Base-by-base conservation (phyloP, 2,888 invertebrate genomes). In the Tinea semifulvella region DNA sequence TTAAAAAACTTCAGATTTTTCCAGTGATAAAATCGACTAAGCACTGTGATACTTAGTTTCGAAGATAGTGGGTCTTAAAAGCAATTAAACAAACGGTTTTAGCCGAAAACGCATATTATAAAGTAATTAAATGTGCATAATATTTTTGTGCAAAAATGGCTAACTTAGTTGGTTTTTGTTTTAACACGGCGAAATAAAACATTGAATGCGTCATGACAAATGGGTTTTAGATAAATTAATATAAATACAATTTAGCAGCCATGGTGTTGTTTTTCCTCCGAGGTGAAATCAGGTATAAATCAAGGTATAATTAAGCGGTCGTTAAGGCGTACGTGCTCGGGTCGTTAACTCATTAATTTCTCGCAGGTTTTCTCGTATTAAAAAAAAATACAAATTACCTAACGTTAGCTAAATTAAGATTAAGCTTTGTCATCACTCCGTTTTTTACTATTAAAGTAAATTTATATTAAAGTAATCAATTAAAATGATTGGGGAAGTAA, bases 271-370 rank as follows among this genome's bases (percentile, higher is more conserved):
- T 22, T 40, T 13, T 20, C 40, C 40, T 36, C 36, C 18, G 18
- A 40, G 40, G 40, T 35, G 11, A 31, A 44, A 35, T 44, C 47
- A 43, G 50, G 51, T 56, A 57, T 60, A 57, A 60, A 61, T 62
- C 55, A 55, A 53, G 55, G 49, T 54, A 53, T 61, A 67, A 65
- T 68, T 63, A 68, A 58, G 53, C 52, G 56, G 58, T 65, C 65
- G 56, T 68, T 65, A 65, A 53, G 52, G 53, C 47, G 55, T 57
- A 63, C 63, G 65, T 67, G 66, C 57, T 55, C 48, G 49, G 52
- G 60, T 64, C 62, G 61, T 63, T 63, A 62, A 60, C 60, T 60
- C 61, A 67, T 66, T 62, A 63, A 53, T 53, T 42, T 27, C 42
- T 27, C 53, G 47, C 51, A 50, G 50, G 52, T 52, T 50, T 53